Conservation (phyloP, 2,888 invertebrate species). For the Agonum fuliginosum region DNA sequence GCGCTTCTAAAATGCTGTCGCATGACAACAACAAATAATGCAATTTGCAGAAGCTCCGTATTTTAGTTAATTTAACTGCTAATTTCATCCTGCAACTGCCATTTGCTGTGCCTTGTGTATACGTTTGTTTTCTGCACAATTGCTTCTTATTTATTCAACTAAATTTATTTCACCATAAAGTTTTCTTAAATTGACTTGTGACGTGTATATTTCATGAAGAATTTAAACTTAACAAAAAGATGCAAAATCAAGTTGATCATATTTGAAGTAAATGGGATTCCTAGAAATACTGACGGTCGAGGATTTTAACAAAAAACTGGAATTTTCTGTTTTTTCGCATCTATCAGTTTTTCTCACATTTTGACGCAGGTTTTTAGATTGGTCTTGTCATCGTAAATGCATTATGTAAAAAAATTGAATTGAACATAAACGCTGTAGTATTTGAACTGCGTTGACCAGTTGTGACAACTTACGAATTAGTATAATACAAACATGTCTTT, state of each 20-base stretch:
- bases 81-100: slow-evolving; percentile 2
- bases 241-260: background rate
- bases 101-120: no score
- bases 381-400: background rate
- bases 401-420: no score
- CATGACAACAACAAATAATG: slow-evolving; percentile 36
- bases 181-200: background rate
- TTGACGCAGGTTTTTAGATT: background rate
- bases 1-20: slow-evolving; percentile 15
- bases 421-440: no score
- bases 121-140: slow-evolving; percentile 11
- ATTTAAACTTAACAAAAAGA: background rate
- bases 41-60: slow-evolving; percentile 17
- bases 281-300: background rate
- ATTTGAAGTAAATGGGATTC: background rate
- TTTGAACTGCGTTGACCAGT: no score
- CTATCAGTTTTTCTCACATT: background rate
- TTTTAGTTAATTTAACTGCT: slow-evolving; percentile 33
- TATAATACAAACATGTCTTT: no score
- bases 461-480: no score
- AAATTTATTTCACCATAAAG: slow-evolving; percentile 6
- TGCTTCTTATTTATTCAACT: slow-evolving; percentile 18
- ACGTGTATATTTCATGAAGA: background rate
- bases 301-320: background rate
- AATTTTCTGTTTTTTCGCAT: background rate